A percentile compares a stretch with the other conserved stretches of the same genome.
phyloP scores from a whole-genome alignment of 1,140 invertebrate species.

The Cyphomyrmex costatus region DNA sequence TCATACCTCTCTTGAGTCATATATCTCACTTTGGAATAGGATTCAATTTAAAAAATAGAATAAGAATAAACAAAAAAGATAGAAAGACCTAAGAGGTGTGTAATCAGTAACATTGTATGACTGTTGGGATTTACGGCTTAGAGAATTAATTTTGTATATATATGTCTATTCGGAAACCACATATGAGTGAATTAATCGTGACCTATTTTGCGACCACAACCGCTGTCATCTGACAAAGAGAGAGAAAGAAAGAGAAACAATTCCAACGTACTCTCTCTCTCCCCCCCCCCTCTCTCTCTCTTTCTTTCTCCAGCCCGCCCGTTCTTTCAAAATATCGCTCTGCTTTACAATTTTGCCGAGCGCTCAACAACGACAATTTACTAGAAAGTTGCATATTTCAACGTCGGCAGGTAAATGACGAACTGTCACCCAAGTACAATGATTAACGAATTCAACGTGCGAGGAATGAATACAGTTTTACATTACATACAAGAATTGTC shows the following conservation, averaged over 20 bases:
- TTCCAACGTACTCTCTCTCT: background rate
- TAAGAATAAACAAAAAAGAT: background rate
- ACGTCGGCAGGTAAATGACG: background rate
- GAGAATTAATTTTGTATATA: background rate
- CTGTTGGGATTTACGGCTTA: background rate
- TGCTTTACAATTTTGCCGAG: slow-evolving; percentile 1
- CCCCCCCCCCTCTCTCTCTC: no score
- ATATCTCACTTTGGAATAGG: slow-evolving; percentile 13
- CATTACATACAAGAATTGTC: background rate
- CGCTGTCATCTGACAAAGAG: background rate
- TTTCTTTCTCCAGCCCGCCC: background rate
- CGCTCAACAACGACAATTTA: slow-evolving; percentile 11
- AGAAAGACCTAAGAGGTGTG: background rate
- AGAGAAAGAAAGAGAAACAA: background rate
- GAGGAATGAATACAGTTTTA: background rate
- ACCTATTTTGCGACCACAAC: background rate
- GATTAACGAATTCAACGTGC: background rate
- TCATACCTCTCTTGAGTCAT: slow-evolving; percentile 10
- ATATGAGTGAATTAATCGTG: slow-evolving; percentile 6
- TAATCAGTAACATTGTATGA: background rate
- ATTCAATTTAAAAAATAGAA: background rate
- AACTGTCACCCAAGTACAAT: background rate
- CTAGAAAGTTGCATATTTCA: slow-evolving; percentile 36
- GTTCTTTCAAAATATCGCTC: background rate
- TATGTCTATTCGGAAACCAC: background rate